Evolutionary conservation across 2,888 invertebrate genomes (phyloP).

Genomic region (Lottia scabra): DNA sequence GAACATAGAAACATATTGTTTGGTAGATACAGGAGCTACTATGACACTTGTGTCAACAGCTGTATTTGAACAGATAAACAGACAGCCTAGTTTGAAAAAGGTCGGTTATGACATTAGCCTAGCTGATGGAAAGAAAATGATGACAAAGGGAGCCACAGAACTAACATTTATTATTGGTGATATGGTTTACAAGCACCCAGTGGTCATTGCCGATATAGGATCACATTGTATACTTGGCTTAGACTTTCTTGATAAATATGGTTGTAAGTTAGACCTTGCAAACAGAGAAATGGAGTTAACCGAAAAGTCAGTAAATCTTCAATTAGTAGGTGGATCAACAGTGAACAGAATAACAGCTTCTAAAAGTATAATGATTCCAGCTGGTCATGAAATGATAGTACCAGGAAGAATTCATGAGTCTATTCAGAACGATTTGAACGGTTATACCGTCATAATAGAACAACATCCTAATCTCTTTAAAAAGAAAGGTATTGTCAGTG

Average conservation of each 20-base stretch:
- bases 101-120: background rate
- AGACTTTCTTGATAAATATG: conserved; percentile 12
- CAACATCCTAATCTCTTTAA: conserved; percentile 6
- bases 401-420: background rate
- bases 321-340: background rate
- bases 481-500: conserved; percentile 17
- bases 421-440: conserved; percentile 9
- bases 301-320: background rate
- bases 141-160: background rate
- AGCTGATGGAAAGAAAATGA: background rate
- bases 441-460: conserved; percentile 3
- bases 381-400: conserved; percentile 3
- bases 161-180: background rate
- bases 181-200: background rate
- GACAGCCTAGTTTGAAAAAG: background rate
- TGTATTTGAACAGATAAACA: background rate
- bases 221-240: background rate
- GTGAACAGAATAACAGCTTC: background rate
- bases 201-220: background rate
- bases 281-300: background rate
- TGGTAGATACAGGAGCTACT: background rate
- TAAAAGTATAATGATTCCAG: conserved; percentile 2
- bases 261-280: background rate
- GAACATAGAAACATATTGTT: background rate
- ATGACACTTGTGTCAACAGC: background rate